Conservation (phyloP, 2,888 invertebrate species). For the Muschampia staudingeri region DNA sequence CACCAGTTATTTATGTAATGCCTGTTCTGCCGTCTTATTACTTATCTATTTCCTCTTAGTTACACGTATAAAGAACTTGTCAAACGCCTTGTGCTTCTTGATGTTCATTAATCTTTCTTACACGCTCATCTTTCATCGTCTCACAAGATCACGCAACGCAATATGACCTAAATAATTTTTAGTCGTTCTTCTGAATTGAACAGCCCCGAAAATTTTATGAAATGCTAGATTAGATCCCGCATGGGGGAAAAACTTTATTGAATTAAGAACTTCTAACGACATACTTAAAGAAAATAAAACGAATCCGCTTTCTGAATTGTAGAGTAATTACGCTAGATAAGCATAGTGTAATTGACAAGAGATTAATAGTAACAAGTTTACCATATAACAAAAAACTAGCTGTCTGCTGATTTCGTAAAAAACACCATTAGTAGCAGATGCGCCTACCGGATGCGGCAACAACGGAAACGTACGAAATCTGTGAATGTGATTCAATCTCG, state of each 20-base stretch:
- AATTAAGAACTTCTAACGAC: background rate
- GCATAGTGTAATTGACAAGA: background rate
- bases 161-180: slow-evolving; percentile 22
- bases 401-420: background rate
- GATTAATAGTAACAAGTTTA: background rate
- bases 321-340: background rate
- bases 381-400: background rate
- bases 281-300: background rate
- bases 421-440: slow-evolving; percentile 3
- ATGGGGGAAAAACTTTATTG: background rate
- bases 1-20: background rate
- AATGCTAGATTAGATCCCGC: background rate
- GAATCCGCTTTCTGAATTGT: background rate
- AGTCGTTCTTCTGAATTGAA: background rate
- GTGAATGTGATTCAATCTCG: slow-evolving; percentile 44
- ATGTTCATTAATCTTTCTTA: slow-evolving; percentile 22
- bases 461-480: slow-evolving; percentile 41
- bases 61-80: background rate
- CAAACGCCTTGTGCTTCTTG: background rate
- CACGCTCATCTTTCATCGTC: slow-evolving; percentile 23
- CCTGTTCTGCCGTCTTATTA: background rate
- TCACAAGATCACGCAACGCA: background rate
- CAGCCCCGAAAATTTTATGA: slow-evolving; percentile 14
- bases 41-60: background rate
- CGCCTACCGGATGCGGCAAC: slow-evolving; percentile 31